Conservation (phyloP, 2,113 vertebrate genomes). For the Chaetodon trifascialis region DNA sequence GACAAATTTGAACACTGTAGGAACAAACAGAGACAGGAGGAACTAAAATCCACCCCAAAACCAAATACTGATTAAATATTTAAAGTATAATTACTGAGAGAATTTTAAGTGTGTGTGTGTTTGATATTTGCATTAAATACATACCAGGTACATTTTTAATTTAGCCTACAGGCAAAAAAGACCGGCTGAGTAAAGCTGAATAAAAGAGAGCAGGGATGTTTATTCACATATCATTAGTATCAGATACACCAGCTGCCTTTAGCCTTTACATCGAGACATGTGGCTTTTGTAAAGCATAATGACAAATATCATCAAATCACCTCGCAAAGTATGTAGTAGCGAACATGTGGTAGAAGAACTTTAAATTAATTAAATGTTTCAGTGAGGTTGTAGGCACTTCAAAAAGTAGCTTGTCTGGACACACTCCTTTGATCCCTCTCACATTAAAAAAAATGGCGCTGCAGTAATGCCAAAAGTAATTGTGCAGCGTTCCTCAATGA, state of each 20-base stretch:
- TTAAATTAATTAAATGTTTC: background rate
- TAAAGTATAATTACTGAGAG: background rate
- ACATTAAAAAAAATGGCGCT: background rate
- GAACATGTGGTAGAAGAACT: background rate
- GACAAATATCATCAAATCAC: background rate
- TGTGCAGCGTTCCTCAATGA: background rate
- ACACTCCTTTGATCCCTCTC: background rate
- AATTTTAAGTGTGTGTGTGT: background rate
- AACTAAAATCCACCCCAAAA: background rate
- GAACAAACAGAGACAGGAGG: background rate
- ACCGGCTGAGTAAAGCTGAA: background rate
- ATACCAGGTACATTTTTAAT: conserved; percentile 16
- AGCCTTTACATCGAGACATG: background rate
- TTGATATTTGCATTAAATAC: conserved; percentile 18
- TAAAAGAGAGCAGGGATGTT: background rate
- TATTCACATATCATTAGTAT: background rate
- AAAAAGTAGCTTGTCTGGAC: background rate
- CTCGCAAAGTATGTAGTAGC: background rate
- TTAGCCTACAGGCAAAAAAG: background rate
- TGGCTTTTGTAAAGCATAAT: background rate
- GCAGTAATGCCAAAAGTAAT: background rate
- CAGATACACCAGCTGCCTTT: background rate
- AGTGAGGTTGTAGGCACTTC: background rate
- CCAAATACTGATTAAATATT: background rate
- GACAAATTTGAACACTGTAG: background rate